Evolutionary conservation across 2,797 vertebrate species (phyloP).

Genomic region (Glossophaga mutica): DNA sequence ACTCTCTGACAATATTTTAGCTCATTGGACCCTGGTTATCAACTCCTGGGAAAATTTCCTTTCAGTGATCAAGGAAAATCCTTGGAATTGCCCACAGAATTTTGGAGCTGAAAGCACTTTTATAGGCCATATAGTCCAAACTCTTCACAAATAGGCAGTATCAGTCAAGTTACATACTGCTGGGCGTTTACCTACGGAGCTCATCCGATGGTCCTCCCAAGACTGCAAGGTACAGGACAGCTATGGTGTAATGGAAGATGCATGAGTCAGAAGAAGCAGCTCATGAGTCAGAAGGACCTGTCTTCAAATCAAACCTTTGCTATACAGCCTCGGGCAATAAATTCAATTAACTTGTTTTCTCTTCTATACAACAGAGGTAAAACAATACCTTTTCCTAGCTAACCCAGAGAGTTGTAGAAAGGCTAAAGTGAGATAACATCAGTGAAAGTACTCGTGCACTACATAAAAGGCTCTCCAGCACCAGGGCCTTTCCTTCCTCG

Average conservation of each 20-base stretch:
- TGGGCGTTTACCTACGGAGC: not conserved
- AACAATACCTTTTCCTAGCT: not conserved
- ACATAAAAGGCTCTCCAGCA: not conserved
- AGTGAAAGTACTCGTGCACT: not conserved
- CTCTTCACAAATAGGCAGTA: not conserved
- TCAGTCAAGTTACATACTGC: not conserved
- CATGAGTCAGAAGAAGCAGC: not conserved
- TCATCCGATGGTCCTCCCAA: not conserved
- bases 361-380: conserved; percentile 15
- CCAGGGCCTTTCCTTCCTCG: not conserved
- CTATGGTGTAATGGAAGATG: not conserved
- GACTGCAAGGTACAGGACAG: not conserved
- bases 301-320: not conserved
- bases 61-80: not conserved
- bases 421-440: not conserved
- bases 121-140: not conserved
- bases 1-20: not conserved
- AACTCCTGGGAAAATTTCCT: not conserved
- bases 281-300: not conserved
- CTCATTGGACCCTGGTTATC: not conserved
- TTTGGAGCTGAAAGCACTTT: not conserved
- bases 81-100: not conserved
- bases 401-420: conserved; percentile 15
- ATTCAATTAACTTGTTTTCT: conserved; percentile 40
- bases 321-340: not conserved